phyloP scores from a whole-genome alignment of 2,113 vertebrate genomes.

The Zosterops pallidus region DNA sequence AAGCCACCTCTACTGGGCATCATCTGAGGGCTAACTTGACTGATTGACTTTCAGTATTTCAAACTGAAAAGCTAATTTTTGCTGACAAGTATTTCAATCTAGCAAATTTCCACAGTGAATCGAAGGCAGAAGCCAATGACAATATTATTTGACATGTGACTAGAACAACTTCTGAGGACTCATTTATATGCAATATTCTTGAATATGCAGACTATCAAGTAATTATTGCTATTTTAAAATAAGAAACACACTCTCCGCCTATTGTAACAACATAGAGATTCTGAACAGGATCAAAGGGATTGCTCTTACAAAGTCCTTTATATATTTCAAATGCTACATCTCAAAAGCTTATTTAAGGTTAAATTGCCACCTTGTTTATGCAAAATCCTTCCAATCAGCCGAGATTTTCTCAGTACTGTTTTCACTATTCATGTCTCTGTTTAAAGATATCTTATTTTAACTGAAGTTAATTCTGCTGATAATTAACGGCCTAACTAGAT shows the following conservation, averaged over 20 bases:
- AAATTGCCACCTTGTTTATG: not conserved
- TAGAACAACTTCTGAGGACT: not conserved
- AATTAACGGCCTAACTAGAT: not conserved
- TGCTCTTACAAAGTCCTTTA: not conserved
- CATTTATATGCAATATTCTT: not conserved
- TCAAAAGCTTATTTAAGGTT: not conserved
- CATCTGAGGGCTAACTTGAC: rapidly evolving
- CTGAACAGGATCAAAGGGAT: not conserved
- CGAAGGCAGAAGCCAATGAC: not conserved
- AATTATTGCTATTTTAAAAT: not conserved
- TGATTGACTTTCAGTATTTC: not conserved
- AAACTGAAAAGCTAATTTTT: not conserved
- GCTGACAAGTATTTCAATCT: not conserved
- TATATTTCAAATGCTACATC: not conserved
- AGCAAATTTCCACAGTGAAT: not conserved
- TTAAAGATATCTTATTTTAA: not conserved
- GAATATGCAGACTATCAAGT: not conserved
- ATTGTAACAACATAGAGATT: not conserved
- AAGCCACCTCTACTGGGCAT: not conserved
- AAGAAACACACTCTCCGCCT: not conserved
- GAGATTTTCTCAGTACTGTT: not conserved
- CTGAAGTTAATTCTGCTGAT: not conserved
- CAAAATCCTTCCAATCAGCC: not conserved
- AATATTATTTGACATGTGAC: not conserved
- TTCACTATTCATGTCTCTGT: not conserved